Conservation (phyloP, 2,888 invertebrate genomes). For the Amaurobius ferox region DNA sequence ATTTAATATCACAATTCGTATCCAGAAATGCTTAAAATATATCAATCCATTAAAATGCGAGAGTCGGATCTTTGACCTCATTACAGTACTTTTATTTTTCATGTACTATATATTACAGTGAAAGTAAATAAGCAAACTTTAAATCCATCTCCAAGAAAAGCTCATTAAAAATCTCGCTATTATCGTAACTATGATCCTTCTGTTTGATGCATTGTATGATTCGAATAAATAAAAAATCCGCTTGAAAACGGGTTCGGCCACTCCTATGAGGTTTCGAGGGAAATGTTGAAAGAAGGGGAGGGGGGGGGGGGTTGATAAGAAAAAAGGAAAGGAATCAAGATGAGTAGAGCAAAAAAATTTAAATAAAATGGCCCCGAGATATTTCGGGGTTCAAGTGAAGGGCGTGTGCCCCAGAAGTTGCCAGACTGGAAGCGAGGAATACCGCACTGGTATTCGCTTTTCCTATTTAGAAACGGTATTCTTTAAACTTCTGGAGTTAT, state of each 20-base stretch:
- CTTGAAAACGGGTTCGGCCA: constrained; percentile 43
- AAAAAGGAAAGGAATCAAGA: constrained; percentile 19
- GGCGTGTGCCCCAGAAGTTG: constrained; percentile 48
- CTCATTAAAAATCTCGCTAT: no score
- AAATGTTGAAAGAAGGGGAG: not conserved
- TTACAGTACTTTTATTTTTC: no score
- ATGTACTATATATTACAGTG: no score
- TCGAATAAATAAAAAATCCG: constrained; percentile 21
- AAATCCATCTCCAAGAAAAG: no score
- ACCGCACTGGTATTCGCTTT: constrained; percentile 19
- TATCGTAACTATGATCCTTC: no score
- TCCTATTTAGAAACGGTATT: not conserved
- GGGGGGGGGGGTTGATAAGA: not conserved
- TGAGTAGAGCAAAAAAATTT: constrained; percentile 32
- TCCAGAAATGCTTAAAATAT: no score
- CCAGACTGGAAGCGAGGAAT: constrained; percentile 33
- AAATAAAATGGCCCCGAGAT: constrained; percentile 57
- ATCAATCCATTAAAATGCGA: no score
- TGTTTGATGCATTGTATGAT: not conserved
- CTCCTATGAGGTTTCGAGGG: constrained; percentile 30
- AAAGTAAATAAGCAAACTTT: no score
- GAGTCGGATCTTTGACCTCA: no score
- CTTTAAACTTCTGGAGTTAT: no score
- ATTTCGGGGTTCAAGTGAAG: constrained; percentile 54
- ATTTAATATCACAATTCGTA: no score